A percentile compares a stretch with the other conserved stretches of the same genome.
Evolutionary conservation across 2,113 vertebrate species (phyloP).

Genomic region (Charadrius vociferus): DNA sequence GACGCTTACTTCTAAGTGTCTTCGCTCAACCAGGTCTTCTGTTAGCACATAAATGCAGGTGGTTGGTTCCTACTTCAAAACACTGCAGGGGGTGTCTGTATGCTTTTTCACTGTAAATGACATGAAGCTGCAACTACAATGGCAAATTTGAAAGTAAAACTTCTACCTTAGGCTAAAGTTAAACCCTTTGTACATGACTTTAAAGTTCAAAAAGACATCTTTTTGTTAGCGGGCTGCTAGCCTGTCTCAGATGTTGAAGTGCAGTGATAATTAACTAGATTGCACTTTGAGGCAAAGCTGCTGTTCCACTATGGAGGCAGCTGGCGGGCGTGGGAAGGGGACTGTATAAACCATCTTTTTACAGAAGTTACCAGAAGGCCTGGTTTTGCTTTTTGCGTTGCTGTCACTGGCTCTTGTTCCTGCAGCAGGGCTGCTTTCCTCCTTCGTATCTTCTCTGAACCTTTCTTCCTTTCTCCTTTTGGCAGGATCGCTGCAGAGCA

Average conservation of each 20-base stretch:
- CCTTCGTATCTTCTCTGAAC: conserved; percentile 75
- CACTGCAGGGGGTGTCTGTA: not conserved
- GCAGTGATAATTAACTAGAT: conserved; percentile 41
- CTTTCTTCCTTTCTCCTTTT: conserved; percentile 82
- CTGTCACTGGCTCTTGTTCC: conserved; percentile 44
- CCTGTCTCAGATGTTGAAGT: conserved; percentile 2
- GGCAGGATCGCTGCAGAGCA: conserved; percentile 99
- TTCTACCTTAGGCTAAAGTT: conserved; percentile 48
- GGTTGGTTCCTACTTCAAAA: conserved; percentile 32
- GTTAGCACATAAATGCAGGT: conserved; percentile 14
- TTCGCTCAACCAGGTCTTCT: conserved; percentile 57
- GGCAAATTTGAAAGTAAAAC: conserved; percentile 41
- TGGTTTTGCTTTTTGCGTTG: conserved; percentile 69
- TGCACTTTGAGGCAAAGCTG: conserved; percentile 13
- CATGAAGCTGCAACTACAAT: conserved; percentile 22
- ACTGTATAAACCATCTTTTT: not conserved
- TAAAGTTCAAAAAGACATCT: conserved; percentile 29
- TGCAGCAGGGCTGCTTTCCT: conserved; percentile 37
- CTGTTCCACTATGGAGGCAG: not conserved
- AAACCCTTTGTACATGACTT: conserved; percentile 41
- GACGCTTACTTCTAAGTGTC: not conserved
- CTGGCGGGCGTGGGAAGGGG: not conserved
- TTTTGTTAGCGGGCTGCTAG: not conserved
- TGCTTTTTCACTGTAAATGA: not conserved
- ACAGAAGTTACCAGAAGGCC: conserved; percentile 60